Conservation (phyloP, 53 echinoderm and acorn worm genomes). For the Temnopleurus reevesii region DNA sequence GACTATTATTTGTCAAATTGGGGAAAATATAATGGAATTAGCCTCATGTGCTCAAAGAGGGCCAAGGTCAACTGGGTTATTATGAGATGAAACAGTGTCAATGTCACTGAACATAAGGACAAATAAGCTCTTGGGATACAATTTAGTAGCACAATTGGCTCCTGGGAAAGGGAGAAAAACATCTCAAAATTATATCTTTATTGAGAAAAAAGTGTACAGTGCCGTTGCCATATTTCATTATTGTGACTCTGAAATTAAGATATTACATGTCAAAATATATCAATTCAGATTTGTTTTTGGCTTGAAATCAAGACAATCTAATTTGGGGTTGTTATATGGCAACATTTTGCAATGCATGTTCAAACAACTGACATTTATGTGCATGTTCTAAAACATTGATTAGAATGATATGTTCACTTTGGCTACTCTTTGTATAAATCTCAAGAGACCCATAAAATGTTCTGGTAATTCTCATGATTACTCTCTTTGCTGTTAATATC, state of each 20-base stretch:
- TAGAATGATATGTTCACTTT: no score
- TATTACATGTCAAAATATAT: not conserved
- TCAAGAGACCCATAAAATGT: no score
- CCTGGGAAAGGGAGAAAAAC: not conserved
- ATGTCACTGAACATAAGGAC: not conserved
- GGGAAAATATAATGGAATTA: slow-evolving; percentile 21
- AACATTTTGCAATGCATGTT: not conserved
- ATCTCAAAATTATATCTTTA: not conserved
- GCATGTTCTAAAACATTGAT: no score
- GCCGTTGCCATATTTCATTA: not conserved
- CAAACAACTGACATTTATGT: no score
- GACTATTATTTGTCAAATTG: slow-evolving; percentile 7
- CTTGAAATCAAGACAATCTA: not conserved
- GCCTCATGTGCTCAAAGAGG: no score
- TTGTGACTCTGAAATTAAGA: not conserved
- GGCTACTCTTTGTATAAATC: no score
- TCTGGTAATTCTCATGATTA: no score
- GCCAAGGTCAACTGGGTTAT: not conserved
- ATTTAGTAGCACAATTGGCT: not conserved
- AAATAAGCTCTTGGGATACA: not conserved
- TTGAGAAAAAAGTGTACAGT: not conserved
- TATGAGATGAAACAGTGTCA: slow-evolving; percentile 8
- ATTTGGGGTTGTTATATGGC: not conserved
- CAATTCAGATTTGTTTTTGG: not conserved
- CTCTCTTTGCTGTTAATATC: no score